phyloP scores from a whole-genome alignment of 2,113 vertebrate genomes.

The Asarcornis scutulata region DNA sequence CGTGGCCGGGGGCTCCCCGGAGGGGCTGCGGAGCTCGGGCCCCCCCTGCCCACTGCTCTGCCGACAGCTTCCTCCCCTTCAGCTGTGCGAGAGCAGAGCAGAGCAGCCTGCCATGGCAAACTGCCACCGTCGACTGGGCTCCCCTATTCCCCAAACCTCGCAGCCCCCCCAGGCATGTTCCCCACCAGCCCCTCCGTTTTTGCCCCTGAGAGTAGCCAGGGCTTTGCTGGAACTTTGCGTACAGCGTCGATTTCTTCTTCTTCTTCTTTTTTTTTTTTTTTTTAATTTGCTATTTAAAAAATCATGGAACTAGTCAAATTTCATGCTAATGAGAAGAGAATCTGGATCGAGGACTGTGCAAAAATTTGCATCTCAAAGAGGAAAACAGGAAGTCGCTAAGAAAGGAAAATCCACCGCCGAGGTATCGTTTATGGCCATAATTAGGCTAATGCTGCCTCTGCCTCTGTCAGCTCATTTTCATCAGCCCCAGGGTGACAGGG shows the following conservation, averaged over 20 bases:
- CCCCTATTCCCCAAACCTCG: neutral
- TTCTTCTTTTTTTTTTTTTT: neutral
- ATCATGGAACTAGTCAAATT: slow-evolving; percentile 55
- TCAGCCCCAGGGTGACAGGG: slow-evolving; percentile 34
- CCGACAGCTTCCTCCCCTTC: neutral
- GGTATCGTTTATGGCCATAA: slow-evolving; percentile 35
- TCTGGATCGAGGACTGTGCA: slow-evolving; percentile 65
- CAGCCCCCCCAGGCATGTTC: neutral
- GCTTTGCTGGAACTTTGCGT: neutral
- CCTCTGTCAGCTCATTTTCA: slow-evolving; percentile 47
- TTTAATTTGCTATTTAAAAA: slow-evolving; percentile 47
- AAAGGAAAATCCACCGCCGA: slow-evolving; percentile 48
- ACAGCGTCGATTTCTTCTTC: neutral
- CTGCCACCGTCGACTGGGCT: neutral
- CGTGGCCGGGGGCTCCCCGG: neutral
- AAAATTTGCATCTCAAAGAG: slow-evolving; percentile 75
- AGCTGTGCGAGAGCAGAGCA: neutral
- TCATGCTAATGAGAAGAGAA: slow-evolving; percentile 72
- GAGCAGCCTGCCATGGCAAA: neutral
- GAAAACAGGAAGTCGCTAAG: slow-evolving; percentile 65
- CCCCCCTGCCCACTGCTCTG: neutral
- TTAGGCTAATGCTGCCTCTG: slow-evolving; percentile 59
- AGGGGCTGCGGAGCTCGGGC: neutral
- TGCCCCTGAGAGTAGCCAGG: neutral
- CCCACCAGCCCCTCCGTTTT: neutral